A percentile compares a stretch with the other conserved stretches of the same genome.
Evolutionary conservation across 2,797 vertebrate species (phyloP).

Genomic region (Echeneis naucrates): DNA sequence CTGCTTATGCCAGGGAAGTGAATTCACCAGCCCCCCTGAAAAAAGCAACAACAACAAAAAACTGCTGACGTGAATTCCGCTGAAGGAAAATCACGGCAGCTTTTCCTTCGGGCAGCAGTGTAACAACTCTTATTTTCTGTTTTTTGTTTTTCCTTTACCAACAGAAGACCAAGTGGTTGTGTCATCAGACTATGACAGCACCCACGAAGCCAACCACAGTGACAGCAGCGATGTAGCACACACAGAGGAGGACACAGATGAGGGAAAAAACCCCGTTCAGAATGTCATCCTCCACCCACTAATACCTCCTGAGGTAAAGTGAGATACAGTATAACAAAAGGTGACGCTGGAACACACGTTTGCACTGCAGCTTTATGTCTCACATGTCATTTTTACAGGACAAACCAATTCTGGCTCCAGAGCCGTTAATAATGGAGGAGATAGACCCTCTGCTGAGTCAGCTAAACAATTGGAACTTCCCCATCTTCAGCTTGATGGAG

Average conservation of each 20-base stretch:
- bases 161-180: slow-evolving; percentile 88
- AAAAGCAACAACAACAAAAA: no score
- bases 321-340: neutral
- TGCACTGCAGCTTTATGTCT: slow-evolving; percentile 2
- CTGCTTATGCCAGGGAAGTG: neutral
- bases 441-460: slow-evolving; percentile 92
- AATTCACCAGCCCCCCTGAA: slow-evolving; percentile 7
- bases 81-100: slow-evolving; percentile 21
- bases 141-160: slow-evolving; percentile 31
- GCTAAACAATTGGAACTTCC: slow-evolving; percentile 98
- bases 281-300: slow-evolving; percentile 82
- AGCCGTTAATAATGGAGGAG: slow-evolving; percentile 94
- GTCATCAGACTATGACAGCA: slow-evolving; percentile 94
- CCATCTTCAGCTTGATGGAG: slow-evolving; percentile 96
- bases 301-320: slow-evolving; percentile 81
- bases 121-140: slow-evolving; percentile 27
- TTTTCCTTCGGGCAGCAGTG: neutral
- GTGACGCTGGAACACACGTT: neutral
- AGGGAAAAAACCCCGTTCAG: slow-evolving; percentile 82
- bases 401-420: slow-evolving; percentile 92
- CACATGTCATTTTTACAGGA: slow-evolving; percentile 81
- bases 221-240: slow-evolving; percentile 94
- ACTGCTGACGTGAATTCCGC: slow-evolving; percentile 11
- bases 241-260: slow-evolving; percentile 88
- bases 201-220: slow-evolving; percentile 94